phyloP scores from a whole-genome alignment of 2,113 vertebrate genomes.

The Trematomus loennbergii region DNA sequence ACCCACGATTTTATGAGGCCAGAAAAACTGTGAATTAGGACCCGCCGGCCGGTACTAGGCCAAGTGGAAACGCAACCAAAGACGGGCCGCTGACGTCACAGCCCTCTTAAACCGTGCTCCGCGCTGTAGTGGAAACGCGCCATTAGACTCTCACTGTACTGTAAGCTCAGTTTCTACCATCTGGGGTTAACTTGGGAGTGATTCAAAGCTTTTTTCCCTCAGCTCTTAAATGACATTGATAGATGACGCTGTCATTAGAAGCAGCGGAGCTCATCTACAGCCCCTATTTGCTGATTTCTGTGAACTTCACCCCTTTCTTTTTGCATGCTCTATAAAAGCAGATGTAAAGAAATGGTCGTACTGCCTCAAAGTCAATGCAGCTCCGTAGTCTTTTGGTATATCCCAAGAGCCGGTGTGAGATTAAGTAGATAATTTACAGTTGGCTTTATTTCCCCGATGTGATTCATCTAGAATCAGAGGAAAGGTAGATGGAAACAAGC shows the following conservation, averaged over 20 bases:
- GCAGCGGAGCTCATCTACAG: constrained; percentile 65
- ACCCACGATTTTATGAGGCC: too few species aligned
- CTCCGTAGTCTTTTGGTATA: constrained; percentile 23
- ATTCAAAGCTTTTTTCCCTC: constrained; percentile 32
- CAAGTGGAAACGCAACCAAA: too few species aligned
- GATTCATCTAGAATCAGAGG: not conserved
- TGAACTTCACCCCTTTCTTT: constrained; percentile 40
- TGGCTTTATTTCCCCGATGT: constrained; percentile 1
- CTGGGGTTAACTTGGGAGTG: constrained; percentile 30
- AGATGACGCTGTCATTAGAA: constrained; percentile 67
- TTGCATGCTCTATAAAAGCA: constrained; percentile 23
- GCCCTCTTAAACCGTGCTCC: too few species aligned
- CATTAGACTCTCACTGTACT: constrained; percentile 33
- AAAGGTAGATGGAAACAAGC: not conserved
- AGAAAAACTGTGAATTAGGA: too few species aligned
- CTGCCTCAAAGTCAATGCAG: not conserved
- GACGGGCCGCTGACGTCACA: too few species aligned
- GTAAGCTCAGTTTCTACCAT: constrained; percentile 35
- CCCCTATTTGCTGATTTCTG: constrained; percentile 55
- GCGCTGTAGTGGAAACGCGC: too few species aligned
- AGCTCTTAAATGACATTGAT: constrained; percentile 66
- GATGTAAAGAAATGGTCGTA: constrained; percentile 5
- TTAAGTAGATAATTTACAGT: not conserved
- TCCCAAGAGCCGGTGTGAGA: not conserved
- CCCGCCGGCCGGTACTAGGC: too few species aligned